A percentile compares a stretch with the other conserved stretches of the same genome.
phyloP scores from a whole-genome alignment of 2,113 vertebrate species.

The Nothoprocta pentlandii region DNA sequence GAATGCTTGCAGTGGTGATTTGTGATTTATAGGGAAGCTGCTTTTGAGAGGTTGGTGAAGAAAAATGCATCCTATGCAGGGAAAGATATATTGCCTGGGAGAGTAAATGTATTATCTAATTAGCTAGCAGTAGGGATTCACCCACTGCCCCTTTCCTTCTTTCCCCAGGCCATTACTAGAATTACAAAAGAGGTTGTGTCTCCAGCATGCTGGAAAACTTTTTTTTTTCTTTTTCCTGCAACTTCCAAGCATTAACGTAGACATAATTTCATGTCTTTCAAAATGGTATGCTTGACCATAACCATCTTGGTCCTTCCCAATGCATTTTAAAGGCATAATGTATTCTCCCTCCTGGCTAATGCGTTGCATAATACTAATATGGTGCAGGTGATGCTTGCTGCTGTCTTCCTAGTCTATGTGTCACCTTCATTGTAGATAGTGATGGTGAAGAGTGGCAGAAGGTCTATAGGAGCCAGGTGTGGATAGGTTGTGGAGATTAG shows the following conservation, averaged over 20 bases:
- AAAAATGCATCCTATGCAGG: conserved; percentile 62
- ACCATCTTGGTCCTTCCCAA: not conserved
- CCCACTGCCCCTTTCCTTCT: conserved; percentile 47
- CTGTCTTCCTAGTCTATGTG: not conserved
- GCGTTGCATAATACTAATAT: not conserved
- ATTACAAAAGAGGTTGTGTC: not conserved
- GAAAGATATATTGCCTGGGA: conserved; percentile 59
- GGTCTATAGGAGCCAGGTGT: not conserved
- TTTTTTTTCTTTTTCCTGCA: not conserved
- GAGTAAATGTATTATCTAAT: conserved; percentile 52
- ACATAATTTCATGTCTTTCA: not conserved
- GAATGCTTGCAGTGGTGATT: conserved; percentile 49
- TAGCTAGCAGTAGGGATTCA: conserved; percentile 59
- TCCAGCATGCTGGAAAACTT: not conserved
- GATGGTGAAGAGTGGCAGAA: not conserved
- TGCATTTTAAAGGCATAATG: not conserved
- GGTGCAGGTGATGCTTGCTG: not conserved
- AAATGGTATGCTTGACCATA: not conserved
- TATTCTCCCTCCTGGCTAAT: not conserved
- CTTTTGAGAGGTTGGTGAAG: conserved; percentile 48
- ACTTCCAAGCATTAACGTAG: not conserved
- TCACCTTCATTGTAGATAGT: not conserved
- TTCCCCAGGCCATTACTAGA: conserved; percentile 17
- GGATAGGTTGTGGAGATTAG: not conserved
- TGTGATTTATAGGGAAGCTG: conserved; percentile 55